phyloP scores from a whole-genome alignment of 2,797 vertebrate genomes.

The Hemitrygon akajei region DNA sequence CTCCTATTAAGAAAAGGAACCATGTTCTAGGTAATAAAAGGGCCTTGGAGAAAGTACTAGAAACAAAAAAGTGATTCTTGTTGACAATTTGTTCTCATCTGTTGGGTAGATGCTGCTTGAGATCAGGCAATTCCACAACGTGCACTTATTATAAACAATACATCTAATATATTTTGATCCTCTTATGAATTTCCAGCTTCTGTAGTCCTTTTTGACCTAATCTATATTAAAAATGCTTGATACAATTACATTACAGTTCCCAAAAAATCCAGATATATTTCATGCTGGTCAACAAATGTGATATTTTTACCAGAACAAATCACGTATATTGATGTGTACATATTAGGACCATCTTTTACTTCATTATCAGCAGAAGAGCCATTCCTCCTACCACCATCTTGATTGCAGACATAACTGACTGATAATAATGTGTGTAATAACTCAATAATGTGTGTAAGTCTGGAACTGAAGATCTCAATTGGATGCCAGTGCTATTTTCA shows the following conservation, averaged over 20 bases:
- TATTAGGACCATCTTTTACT: background rate
- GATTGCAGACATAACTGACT: background rate
- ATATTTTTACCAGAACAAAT: background rate
- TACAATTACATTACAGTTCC: background rate
- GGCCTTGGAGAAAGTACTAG: background rate
- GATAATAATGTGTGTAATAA: background rate
- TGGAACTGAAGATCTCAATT: background rate
- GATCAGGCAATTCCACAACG: background rate
- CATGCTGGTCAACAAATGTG: no score
- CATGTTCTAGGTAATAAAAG: background rate
- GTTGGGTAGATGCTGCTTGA: background rate
- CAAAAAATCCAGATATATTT: background rate
- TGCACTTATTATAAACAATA: background rate
- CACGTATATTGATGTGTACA: background rate
- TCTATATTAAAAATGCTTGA: background rate
- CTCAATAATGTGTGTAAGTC: background rate
- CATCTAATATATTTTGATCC: background rate
- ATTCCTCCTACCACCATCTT: background rate
- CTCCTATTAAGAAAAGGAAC: background rate
- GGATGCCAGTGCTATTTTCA: background rate
- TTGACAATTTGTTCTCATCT: background rate
- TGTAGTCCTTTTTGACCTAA: background rate
- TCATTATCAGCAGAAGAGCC: background rate
- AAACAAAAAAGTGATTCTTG: background rate
- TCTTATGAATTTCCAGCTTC: background rate